Evolutionary conservation across 1,140 invertebrate species (phyloP).

Genomic region (Leptopilina boulardi): DNA sequence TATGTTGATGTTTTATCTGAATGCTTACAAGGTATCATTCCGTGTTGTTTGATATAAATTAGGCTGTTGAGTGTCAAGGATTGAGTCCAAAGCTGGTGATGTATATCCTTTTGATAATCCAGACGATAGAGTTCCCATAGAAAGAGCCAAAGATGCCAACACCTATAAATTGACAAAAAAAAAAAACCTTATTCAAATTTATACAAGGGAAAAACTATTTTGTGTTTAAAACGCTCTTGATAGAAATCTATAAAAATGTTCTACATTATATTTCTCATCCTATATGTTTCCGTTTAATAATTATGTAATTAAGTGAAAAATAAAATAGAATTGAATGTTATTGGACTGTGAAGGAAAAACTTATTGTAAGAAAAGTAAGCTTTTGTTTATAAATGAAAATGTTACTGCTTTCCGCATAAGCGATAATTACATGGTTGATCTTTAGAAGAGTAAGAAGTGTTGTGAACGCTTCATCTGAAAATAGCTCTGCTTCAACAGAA

Average conservation of each 20-base stretch:
- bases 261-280: no score
- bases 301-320: not conserved
- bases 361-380: not conserved
- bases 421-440: not conserved
- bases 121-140: conserved; percentile 87
- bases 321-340: not conserved
- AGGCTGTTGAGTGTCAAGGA: conserved; percentile 79
- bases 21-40: conserved; percentile 71
- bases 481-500: conserved; percentile 25
- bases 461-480: conserved; percentile 18
- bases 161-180: conserved; percentile 77
- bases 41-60: conserved; percentile 67
- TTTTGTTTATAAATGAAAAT: not conserved
- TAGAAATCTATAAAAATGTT: no score
- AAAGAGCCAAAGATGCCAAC: conserved; percentile 86
- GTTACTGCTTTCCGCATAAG: not conserved
- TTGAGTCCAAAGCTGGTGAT: conserved; percentile 88
- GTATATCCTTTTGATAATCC: conserved; percentile 90
- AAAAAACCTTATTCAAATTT: not conserved
- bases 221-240: no score
- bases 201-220: not conserved
- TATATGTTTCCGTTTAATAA: no score
- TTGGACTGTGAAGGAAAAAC: not conserved
- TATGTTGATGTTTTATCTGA: no score
- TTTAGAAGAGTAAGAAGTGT: conserved; percentile 13